These are phyloP conservation scores for Octonoba sinensis DNA, from an alignment of 2,888 invertebrate genomes.

Conservation along the genomic window DNA sequence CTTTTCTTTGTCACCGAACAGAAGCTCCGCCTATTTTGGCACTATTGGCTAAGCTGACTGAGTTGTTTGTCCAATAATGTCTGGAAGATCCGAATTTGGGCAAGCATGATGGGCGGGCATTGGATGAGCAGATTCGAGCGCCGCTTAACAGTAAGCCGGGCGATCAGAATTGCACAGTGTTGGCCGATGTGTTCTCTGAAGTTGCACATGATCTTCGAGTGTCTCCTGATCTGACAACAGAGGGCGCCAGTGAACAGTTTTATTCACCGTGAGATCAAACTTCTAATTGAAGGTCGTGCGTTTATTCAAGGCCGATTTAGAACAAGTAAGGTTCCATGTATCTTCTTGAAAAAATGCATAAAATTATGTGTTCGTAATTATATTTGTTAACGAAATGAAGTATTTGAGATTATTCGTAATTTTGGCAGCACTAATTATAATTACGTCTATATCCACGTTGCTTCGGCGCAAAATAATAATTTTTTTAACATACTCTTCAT, in stretches of 20 bases:
- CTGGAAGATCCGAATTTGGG: conserved; percentile 46
- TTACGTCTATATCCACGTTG: too few relatives aligned
- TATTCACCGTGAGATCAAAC: background rate
- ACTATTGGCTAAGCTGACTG: conserved; percentile 31
- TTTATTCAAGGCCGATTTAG: too few relatives aligned
- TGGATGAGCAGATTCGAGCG: conserved; percentile 59
- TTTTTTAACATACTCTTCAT: too few relatives aligned
- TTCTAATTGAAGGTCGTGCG: too few relatives aligned
- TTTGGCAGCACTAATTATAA: too few relatives aligned
- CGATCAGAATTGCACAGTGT: conserved; percentile 50
- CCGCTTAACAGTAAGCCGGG: conserved; percentile 44
- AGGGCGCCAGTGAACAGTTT: conserved; percentile 46
- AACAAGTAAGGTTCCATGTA: too few relatives aligned
- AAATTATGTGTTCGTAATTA: too few relatives aligned
- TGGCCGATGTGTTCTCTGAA: conserved; percentile 52
- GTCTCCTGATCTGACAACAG: conserved; percentile 39
- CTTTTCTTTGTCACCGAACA: conserved; percentile 37
- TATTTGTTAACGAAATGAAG: too few relatives aligned
- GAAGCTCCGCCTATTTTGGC: conserved; percentile 28
- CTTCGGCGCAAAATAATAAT: too few relatives aligned
- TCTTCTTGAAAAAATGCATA: too few relatives aligned
- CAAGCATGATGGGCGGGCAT: conserved; percentile 59
- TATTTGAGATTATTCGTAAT: too few relatives aligned
- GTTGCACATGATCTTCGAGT: conserved; percentile 34
- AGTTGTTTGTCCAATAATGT: conserved; percentile 44